Evolutionary conservation across 1,140 invertebrate species (phyloP), one percentile per base, ranked within the genome.

Genomic region (Monomorium pharaonis): DNA sequence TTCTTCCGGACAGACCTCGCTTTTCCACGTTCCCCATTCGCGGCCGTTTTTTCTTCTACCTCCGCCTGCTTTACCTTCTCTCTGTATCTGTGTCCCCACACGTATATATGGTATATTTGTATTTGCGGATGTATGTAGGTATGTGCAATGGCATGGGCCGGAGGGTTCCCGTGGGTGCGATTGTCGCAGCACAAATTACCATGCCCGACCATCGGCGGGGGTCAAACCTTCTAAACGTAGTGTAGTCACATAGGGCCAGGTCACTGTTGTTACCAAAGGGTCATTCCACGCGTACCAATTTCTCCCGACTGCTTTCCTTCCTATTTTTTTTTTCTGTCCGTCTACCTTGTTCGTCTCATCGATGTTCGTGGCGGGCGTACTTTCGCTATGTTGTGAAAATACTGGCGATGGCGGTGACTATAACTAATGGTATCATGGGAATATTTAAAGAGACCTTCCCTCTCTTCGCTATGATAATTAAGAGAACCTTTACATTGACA

Each of bases 141-240:
- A 67, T 63, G 72, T 65, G 81, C 63, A 56, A 56, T 70, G 47
- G 80, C 37, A 56, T 47, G 69, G 67, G 86, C 51, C 83, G 75
- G 72, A 90, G 74, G 75, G 83, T 60, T 91, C 90, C 90, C 90
- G 60, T 58, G 89, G 87, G 90, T 91, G 63, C 89, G 86, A 91
- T 91, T 89, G 87, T 91, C 89, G 87, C 76, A 87, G 90, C 88
- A 87, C 87, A 87, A 91, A 91, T 91, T 91, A 91, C 90, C 90
- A 87, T 87, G 67, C 81, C 78, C 33, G 47, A 80, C 42, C 72
- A 44, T 84, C 78, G 87, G 60, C 87, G 74, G 67, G n/a, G 87
- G 81, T 88, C 81, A 85, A 60, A 85, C 87, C 81, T 56, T 60
- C 72, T 69, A 88, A 67, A 72, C 58, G 72, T 74, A 37, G 58